Conservation (phyloP, 1,140 invertebrate species). For the Apis mellifera region DNA sequence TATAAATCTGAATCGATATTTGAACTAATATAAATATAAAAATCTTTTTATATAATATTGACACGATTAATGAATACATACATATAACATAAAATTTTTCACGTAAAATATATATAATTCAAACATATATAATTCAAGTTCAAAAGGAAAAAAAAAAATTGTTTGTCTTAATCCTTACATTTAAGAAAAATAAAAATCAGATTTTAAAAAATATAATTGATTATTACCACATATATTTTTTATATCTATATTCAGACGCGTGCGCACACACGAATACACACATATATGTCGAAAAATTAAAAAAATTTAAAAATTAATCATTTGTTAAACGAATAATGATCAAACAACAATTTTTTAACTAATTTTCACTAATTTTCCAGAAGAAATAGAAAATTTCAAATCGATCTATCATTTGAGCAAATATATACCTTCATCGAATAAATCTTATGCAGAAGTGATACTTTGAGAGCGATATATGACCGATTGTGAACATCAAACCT, state of each 20-base stretch:
- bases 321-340: neutral
- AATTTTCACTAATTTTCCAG: neutral
- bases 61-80: too few species aligned
- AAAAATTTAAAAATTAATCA: neutral
- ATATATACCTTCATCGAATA: neutral
- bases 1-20: too few species aligned
- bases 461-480: conserved; percentile 16
- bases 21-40: too few species aligned
- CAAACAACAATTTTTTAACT: neutral
- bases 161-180: neutral
- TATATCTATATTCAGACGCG: neutral
- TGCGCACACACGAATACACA: too few species aligned
- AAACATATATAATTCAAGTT: neutral
- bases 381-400: neutral
- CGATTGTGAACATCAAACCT: neutral
- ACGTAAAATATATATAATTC: too few species aligned
- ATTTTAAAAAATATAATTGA: neutral
- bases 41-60: too few species aligned
- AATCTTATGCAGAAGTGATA: neutral
- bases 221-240: too few species aligned
- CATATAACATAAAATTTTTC: too few species aligned
- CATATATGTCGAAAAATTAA: neutral
- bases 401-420: too few species aligned
- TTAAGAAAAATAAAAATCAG: neutral
- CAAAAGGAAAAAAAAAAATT: neutral